Evolutionary conservation across 2,888 invertebrate genomes (phyloP).

Genomic region (Conops quadrifasciatus): DNA sequence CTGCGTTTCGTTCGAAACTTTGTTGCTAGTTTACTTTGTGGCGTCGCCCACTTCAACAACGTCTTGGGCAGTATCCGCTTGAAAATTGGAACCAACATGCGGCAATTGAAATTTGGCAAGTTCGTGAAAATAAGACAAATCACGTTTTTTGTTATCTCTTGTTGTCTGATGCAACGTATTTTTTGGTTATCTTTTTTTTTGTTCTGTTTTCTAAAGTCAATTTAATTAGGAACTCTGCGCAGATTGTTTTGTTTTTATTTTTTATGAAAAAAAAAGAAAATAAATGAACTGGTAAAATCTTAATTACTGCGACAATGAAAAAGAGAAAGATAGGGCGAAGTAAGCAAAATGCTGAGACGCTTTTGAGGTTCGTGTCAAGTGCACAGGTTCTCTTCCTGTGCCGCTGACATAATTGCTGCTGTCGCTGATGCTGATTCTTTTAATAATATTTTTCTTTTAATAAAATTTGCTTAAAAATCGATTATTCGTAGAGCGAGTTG

Average conservation of each 20-base stretch:
- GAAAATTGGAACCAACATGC: conserved; percentile 61
- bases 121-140: not conserved
- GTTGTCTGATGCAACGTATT: conserved; percentile 1
- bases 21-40: conserved; percentile 42
- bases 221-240: not conserved
- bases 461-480: conserved; percentile 8
- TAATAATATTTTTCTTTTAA: not conserved
- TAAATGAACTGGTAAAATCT: conserved; percentile 14
- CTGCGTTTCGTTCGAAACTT: conserved; percentile 41
- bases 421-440: conserved; percentile 18
- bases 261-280: conserved; percentile 29
- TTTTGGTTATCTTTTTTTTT: not conserved
- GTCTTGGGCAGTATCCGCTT: conserved; percentile 45
- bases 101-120: conserved; percentile 51
- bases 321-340: not conserved
- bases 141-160: not conserved
- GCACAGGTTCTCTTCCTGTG: conserved; percentile 52
- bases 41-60: conserved; percentile 50
- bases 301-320: conserved; percentile 20
- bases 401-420: conserved; percentile 50
- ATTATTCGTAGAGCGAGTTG: too few relatives aligned
- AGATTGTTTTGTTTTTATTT: conserved; percentile 19
- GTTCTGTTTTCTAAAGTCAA: not conserved
- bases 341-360: not conserved
- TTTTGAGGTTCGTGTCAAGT: conserved; percentile 56